Conservation (phyloP, 2,888 invertebrate species). For the Allacma fusca region DNA sequence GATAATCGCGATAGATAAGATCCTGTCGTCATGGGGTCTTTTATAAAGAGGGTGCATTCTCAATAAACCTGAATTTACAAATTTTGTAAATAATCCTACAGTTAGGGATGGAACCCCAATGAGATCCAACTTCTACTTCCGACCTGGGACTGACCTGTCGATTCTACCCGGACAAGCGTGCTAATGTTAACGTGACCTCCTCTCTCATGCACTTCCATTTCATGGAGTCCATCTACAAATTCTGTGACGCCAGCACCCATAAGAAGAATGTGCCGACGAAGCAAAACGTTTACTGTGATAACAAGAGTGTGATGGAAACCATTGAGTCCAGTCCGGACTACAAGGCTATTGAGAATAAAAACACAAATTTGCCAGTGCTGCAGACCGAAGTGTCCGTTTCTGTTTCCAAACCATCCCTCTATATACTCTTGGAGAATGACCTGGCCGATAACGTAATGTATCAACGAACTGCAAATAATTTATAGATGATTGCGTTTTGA, state of each 20-base stretch:
- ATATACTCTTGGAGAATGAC: conserved; percentile 26
- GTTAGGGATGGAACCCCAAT: background rate
- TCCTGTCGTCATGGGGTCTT: no score
- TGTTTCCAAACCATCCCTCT: background rate
- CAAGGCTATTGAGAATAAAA: background rate
- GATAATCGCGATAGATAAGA: no score
- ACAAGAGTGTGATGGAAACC: conserved; percentile 25
- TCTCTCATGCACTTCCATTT: conserved; percentile 40
- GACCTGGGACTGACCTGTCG: background rate
- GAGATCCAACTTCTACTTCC: background rate
- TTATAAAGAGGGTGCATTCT: background rate
- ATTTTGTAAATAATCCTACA: no score
- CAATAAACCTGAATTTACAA: background rate
- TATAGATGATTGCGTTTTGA: background rate
- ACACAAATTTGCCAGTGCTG: background rate
- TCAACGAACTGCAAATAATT: no score
- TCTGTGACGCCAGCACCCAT: conserved; percentile 32
- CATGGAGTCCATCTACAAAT: conserved; percentile 21
- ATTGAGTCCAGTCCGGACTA: conserved; percentile 27
- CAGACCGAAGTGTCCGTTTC: background rate
- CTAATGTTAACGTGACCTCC: conserved; percentile 14
- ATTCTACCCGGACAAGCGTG: conserved; percentile 10
- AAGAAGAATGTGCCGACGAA: conserved; percentile 30
- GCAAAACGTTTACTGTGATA: conserved; percentile 42
- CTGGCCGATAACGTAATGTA: conserved; percentile 11